Base-by-base conservation (phyloP, 2,888 invertebrate genomes). In the Lycaena phlaeas region DNA sequence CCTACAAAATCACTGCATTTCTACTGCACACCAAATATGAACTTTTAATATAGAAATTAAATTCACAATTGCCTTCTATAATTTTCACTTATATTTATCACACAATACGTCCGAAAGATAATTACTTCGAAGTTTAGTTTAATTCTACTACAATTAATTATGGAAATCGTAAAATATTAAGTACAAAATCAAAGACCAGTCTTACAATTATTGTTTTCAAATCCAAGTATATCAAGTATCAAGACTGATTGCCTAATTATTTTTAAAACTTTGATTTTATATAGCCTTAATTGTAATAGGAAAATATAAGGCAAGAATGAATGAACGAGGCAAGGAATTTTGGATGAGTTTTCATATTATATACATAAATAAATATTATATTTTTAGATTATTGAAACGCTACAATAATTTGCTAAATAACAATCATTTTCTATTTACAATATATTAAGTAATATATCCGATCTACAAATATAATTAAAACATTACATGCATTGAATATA, bases 191-290 rank as follows among this genome's bases (percentile, higher is more conserved):
- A n/a, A 9, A 14, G 14, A 29, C 18, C 15, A 31, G 17, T 15
- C 17, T 31, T 31, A 31, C 11, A 31, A 11, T 15, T 31, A 31
- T 31, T 31, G 31, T 31, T 17, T 31, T 6, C 17, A 15, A 17
- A 11, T 31, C 17, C 11, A 31, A 31, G 11, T 31, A 9, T 14
- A 12, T 7, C 11, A 29, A 29, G n/a, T n/a, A 14, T 10, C 14
- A 4, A 22, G 18, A 18, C 18, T 18, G 18, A 5, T 18, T 4
- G 5, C 4, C 22, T 4, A 22, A 6, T n/a, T n/a, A n/a, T n/a
- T n/a, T n/a, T n/a, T n/a, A n/a, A n/a, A n/a, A n/a, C n/a, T n/a
- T n/a, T n/a, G n/a, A n/a, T n/a, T n/a, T n/a, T n/a, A n/a, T n/a
- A n/a, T 14, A 14, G 14, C 28, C 28, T 14, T 28, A 1, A 28